Base-by-base conservation (phyloP, 2,113 vertebrate species). In the Benitochromis conjunctus region DNA sequence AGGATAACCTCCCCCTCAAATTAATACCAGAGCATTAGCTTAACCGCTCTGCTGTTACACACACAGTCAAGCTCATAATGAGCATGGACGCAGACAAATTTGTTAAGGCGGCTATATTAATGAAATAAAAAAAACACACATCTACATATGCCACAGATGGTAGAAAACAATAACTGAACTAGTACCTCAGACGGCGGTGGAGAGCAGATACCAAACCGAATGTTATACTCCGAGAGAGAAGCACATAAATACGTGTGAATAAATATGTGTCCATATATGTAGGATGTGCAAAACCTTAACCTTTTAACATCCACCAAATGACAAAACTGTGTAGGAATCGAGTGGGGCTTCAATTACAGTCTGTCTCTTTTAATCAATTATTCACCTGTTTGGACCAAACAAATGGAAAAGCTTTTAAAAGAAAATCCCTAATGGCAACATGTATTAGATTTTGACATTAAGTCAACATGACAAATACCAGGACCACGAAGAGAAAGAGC, bases 1-100 rank as follows among this genome's bases (percentile, higher is more conserved):
- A 91, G 92, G 89, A 90, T 92, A 92, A 92, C 86, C 92, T 91
- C 90, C 88, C 86, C 64, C 81, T 84, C 88, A 87, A 91, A 91
- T 93, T 82, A 94, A 88, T 89, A 89, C 84, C 85, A 88, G 80
- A 36, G 86, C 87, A 88, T 85, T 89, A 86, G 87, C 87, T 93
- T 79, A 90, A 87, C 88, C 1, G 76, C 87, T 86, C 26, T 85
- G 82, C 88, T 88, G 83, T 88, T 78, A 62, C 81, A 84, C 62
- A 64, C 76, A 82, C 74, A 88, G 71, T 66, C 81, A 64, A 57
- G 76, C 82, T 88, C 53, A 54, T 74, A 79, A 81, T 82, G 62
- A 91, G 81, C 2, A 2, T 56, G 66, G 60, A 84, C 62, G 43
- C 58, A 84, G 64, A 81, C 14, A 26, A 51, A 84, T 53, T 82